These are phyloP conservation scores for Clunio marinus DNA, from an alignment of 2,888 invertebrate species.

Conservation along the genomic window DNA sequence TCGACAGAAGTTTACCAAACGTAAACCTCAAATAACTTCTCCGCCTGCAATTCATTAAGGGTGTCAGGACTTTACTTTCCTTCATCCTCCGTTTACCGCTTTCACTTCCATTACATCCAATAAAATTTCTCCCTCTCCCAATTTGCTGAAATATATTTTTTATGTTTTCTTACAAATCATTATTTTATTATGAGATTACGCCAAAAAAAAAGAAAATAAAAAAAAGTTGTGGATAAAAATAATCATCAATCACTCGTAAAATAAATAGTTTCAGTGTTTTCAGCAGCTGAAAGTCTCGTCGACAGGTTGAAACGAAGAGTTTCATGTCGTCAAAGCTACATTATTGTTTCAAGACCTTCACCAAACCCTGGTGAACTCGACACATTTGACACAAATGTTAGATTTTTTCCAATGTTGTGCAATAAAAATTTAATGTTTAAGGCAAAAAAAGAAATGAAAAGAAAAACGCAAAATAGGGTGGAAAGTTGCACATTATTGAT, in stretches of 20 bases:
- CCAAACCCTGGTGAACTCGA: background rate
- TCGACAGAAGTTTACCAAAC: background rate
- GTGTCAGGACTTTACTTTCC: background rate
- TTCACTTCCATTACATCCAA: background rate
- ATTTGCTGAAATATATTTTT: slow-evolving; percentile 14
- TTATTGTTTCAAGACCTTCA: background rate
- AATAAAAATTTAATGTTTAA: slow-evolving; percentile 15
- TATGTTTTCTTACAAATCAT: slow-evolving; percentile 38
- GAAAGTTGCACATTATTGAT: slow-evolving; percentile 21
- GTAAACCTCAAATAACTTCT: background rate
- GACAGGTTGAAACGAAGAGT: background rate
- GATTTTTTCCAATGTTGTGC: slow-evolving; percentile 24
- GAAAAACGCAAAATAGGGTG: background rate
- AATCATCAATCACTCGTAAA: slow-evolving; percentile 38
- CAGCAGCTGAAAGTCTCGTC: background rate
- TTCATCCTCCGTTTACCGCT: background rate
- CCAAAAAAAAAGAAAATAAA: background rate
- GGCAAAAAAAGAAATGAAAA: slow-evolving; percentile 1
- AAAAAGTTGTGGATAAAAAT: slow-evolving; percentile 16
- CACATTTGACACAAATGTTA: slow-evolving; percentile 32
- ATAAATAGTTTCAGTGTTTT: slow-evolving; percentile 33
- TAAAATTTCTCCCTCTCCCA: background rate
- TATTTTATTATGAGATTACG: slow-evolving; percentile 38
- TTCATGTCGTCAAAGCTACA: no score
- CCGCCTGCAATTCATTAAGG: slow-evolving; percentile 27